Evolutionary conservation across 1,140 invertebrate species (phyloP), one percentile per base, ranked within the genome.

Genomic region (Drosophila fuyamai): DNA sequence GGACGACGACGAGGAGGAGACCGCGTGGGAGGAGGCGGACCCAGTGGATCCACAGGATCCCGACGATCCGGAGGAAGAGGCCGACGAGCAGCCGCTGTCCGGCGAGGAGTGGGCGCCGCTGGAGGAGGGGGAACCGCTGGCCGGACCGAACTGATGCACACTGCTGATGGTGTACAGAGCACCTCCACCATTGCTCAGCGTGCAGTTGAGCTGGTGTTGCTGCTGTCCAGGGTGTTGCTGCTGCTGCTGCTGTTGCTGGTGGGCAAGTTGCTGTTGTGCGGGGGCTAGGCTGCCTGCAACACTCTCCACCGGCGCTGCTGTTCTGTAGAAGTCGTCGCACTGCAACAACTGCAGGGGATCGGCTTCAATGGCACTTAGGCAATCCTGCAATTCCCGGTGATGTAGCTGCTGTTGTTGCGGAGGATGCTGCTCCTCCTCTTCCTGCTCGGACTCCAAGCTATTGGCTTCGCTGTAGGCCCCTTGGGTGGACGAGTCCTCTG

Each of bases 401-500:
- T 75, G 74, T 4, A 57, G 72, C 36, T 60, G 67, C 18, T 54
- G 68, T 8, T 62, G 58, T 4, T 47, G 41, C 4, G 66, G 67
- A 14, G 66, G 72, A 7, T 55, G 68, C 16, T 54, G 60, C 29
- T 75, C 56, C 6, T 93, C 93, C 18, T 93, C 93, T 53, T 94
- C 94, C 36, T 94, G 94, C 43, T 94, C 94, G 41, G 95, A 95
- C 60, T 94, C 95, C 51, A 95, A 94, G 57, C 95, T 95, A 53
- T 94, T 95, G 27, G 94, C 94, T 85, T 95, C 95, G 89, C 95
- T 95, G 93, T 95, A 95, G 50, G 77, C 90, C 14, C 95, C 95
- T 82, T 95, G 94, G 7, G 94, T 94, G 78, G 94, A 95, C 79
- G 94, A 94, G 83, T 95, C 95, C 88, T 95, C 95, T 36, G 95